Evolutionary conservation across 1,140 invertebrate genomes (phyloP).

Genomic region (Bombus superbus): DNA sequence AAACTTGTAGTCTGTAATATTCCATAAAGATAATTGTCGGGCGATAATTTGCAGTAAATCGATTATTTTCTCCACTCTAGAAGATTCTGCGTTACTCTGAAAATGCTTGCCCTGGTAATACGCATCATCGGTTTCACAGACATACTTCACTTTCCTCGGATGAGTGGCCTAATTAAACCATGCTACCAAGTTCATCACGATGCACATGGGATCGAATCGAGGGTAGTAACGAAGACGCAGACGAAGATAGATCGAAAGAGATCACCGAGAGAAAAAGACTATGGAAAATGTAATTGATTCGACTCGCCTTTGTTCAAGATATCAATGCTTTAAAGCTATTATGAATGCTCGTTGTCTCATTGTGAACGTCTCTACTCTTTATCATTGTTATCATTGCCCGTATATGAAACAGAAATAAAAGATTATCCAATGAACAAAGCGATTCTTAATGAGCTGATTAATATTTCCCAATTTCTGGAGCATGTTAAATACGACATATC

Average conservation of each 20-base stretch:
- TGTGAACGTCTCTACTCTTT: background rate
- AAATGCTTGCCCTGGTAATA: conserved; percentile 38
- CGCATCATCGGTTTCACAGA: conserved; percentile 18
- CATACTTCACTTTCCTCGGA: conserved; percentile 31
- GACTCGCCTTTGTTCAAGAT: background rate
- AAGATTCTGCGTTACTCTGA: conserved; percentile 6
- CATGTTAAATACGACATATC: background rate
- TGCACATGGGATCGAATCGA: background rate
- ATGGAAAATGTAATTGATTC: too few relatives aligned
- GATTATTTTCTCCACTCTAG: background rate
- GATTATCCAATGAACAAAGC: background rate
- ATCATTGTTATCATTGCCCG: background rate
- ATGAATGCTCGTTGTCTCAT: background rate
- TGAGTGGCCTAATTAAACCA: conserved; percentile 39
- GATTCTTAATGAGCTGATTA: background rate
- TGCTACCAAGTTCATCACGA: conserved; percentile 20
- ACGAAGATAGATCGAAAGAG: conserved; percentile 2
- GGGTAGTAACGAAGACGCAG: background rate
- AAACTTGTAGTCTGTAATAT: background rate
- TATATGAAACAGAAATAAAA: background rate
- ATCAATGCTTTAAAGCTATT: background rate
- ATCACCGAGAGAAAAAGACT: background rate
- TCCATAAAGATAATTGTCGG: background rate
- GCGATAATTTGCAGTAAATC: background rate
- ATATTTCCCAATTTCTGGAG: conserved; percentile 1